Percentiles rank a stretch among this genome's conserved stretches.
Conservation (phyloP, 2,888 invertebrate genomes). For the Matsumyia berberina region DNA sequence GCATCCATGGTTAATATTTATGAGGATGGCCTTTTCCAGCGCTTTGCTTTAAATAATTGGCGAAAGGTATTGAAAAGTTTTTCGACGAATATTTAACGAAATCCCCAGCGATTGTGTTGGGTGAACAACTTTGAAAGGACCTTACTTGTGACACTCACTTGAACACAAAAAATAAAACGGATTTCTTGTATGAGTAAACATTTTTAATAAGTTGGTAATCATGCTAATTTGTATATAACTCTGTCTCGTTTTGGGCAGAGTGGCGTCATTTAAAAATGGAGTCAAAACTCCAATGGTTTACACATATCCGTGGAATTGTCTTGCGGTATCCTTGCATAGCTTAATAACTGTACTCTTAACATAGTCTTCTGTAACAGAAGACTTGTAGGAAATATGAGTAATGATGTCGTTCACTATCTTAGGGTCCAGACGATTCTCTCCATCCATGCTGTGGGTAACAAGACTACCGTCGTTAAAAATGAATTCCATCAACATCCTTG, state of each 20-base stretch:
- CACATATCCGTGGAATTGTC: too few relatives aligned
- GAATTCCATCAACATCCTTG: conserved; percentile 18
- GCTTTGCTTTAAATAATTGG: conserved; percentile 27
- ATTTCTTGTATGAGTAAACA: too few relatives aligned
- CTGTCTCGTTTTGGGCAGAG: too few relatives aligned
- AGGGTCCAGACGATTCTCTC: not conserved
- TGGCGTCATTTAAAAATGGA: too few relatives aligned
- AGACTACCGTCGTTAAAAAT: conserved; percentile 12
- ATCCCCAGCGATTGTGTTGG: not conserved
- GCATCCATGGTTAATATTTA: conserved; percentile 29
- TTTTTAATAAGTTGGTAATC: too few relatives aligned
- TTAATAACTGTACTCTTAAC: not conserved
- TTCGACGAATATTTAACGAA: conserved; percentile 58
- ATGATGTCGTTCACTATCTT: conserved; percentile 30
- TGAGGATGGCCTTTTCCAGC: conserved; percentile 35
- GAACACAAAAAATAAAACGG: not conserved
- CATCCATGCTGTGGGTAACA: conserved; percentile 15
- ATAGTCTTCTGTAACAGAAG: not conserved
- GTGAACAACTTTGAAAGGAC: not conserved
- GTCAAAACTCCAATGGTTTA: too few relatives aligned
- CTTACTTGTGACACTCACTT: not conserved
- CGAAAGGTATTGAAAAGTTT: conserved; percentile 65
- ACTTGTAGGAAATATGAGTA: conserved; percentile 14
- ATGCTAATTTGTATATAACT: too few relatives aligned
- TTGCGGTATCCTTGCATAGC: not conserved